These are phyloP conservation scores for Falco concolor DNA, from an alignment of 2,797 vertebrate genomes.

Conservation along the genomic window DNA sequence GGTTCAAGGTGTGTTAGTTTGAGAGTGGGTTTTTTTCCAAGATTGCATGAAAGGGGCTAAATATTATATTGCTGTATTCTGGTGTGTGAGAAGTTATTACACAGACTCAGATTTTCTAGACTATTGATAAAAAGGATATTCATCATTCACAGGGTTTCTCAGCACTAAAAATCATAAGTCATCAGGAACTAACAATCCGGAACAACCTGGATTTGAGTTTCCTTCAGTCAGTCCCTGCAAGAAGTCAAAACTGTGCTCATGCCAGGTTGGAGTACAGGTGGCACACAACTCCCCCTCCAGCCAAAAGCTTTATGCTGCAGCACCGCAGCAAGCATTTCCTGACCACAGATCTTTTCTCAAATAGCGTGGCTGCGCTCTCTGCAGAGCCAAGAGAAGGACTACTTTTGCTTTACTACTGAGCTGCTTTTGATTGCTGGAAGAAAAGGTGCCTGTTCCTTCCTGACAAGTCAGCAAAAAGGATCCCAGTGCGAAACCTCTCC, in stretches of 20 bases:
- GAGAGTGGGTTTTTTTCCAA: background rate
- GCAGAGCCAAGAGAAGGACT: background rate
- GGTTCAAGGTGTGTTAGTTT: background rate
- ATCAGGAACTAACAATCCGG: rapidly evolving
- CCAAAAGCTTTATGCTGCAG: background rate
- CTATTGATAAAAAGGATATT: background rate
- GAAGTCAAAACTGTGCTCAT: background rate
- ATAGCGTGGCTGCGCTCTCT: background rate
- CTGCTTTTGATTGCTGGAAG: background rate
- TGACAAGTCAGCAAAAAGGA: background rate
- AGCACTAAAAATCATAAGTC: background rate
- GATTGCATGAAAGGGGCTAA: background rate
- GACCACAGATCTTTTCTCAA: background rate
- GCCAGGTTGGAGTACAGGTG: background rate
- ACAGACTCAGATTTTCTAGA: background rate
- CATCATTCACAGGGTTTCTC: background rate
- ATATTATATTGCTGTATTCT: background rate
- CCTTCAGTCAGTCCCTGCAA: background rate
- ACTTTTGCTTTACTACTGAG: background rate
- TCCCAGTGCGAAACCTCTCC: background rate
- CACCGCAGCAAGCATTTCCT: background rate
- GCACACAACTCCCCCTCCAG: background rate
- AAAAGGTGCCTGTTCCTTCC: background rate
- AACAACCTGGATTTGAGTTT: background rate
- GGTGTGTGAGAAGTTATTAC: background rate